Evolutionary conservation across 2,888 invertebrate species (phyloP).

Genomic region (Watsonalla binaria): DNA sequence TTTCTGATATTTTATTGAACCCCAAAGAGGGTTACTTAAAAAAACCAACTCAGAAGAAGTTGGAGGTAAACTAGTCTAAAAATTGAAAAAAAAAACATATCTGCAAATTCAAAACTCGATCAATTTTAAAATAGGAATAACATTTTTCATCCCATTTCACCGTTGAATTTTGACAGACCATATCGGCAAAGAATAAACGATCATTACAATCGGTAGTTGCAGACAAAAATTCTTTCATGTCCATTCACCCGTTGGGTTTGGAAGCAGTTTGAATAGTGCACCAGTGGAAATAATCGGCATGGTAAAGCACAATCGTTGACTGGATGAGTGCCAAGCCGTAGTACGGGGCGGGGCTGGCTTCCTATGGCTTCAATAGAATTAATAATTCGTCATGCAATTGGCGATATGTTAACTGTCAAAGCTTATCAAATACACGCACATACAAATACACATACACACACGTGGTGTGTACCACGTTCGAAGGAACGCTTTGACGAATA

Average conservation of each 20-base stretch:
- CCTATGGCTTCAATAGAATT: conserved; percentile 64
- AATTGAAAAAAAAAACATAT: too few species aligned
- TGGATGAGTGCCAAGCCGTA: conserved; percentile 63
- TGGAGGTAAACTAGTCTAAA: too few species aligned
- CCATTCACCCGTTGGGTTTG: conserved; percentile 46
- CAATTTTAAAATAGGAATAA: too few species aligned
- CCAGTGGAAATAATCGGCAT: conserved; percentile 61
- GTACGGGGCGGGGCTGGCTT: conserved; percentile 42
- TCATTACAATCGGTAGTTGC: conserved; percentile 52
- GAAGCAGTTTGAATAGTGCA: conserved; percentile 57
- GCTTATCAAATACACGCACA: conserved; percentile 19
- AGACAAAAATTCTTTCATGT: conserved; percentile 60
- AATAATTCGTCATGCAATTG: conserved; percentile 58
- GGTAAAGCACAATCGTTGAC: conserved; percentile 65
- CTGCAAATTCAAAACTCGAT: too few species aligned
- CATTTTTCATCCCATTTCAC: not conserved
- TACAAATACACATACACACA: not conserved
- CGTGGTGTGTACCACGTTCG: not conserved
- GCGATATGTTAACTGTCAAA: conserved; percentile 33
- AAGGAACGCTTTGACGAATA: conserved; percentile 1
- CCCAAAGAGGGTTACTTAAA: too few species aligned
- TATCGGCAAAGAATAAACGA: conserved; percentile 41
- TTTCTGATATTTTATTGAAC: too few species aligned
- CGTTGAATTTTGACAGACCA: conserved; percentile 20
- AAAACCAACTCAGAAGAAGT: too few species aligned